Conservation (phyloP, 2,113 vertebrate species). For the Grallaria varia region DNA sequence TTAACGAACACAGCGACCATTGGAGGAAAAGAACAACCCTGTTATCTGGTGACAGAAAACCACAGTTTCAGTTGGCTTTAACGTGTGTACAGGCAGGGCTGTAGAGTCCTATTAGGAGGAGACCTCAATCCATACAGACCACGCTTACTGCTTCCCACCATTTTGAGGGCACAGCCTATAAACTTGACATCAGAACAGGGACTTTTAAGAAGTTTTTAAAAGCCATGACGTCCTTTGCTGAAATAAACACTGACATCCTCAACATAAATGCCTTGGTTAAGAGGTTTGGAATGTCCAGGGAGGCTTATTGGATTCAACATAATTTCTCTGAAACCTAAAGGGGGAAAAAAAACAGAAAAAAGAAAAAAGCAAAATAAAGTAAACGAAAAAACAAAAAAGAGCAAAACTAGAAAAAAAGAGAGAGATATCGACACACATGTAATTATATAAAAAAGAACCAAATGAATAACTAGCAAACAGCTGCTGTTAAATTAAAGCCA, state of each 20-base stretch:
- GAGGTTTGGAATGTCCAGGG: slow-evolving; percentile 86
- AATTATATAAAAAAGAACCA: slow-evolving; percentile 68
- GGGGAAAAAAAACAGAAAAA: slow-evolving; percentile 77
- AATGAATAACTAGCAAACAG: slow-evolving; percentile 60
- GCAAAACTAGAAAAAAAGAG: slow-evolving; percentile 78
- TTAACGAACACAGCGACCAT: slow-evolving; percentile 72
- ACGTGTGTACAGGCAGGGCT: slow-evolving; percentile 66
- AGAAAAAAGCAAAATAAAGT: slow-evolving; percentile 81
- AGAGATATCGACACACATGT: slow-evolving; percentile 60
- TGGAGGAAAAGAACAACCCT: slow-evolving; percentile 73
- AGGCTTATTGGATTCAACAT: slow-evolving; percentile 89
- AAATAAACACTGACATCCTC: slow-evolving; percentile 88
- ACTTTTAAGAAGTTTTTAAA: slow-evolving; percentile 82
- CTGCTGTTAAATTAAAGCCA: slow-evolving; percentile 54
- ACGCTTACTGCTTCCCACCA: slow-evolving; percentile 74
- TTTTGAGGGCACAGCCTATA: slow-evolving; percentile 80
- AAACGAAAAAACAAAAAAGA: slow-evolving; percentile 77
- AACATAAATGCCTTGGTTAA: slow-evolving; percentile 87
- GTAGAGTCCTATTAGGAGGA: slow-evolving; percentile 72
- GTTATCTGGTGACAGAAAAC: slow-evolving; percentile 70
- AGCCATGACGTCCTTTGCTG: slow-evolving; percentile 89
- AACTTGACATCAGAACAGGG: slow-evolving; percentile 78
- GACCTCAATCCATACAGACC: slow-evolving; percentile 77
- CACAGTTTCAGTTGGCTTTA: slow-evolving; percentile 64
- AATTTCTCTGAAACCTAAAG: slow-evolving; percentile 90